Percentiles rank a stretch among this genome's conserved stretches.
Evolutionary conservation across 2,113 vertebrate species (phyloP).

Genomic region (Pedetes capensis): DNA sequence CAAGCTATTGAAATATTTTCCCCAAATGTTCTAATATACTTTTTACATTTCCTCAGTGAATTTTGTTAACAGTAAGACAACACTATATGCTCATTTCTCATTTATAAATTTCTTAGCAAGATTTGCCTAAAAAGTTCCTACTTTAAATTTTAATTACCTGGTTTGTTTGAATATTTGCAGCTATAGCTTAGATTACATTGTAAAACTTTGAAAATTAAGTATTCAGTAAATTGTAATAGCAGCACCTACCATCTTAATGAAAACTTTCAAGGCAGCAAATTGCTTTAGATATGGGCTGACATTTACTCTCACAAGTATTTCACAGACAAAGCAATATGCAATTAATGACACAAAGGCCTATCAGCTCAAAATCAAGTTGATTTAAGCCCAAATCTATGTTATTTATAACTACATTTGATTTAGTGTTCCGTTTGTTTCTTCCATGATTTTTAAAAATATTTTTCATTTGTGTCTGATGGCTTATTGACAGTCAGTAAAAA

Average conservation of each 20-base stretch:
- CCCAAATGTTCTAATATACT: not conserved
- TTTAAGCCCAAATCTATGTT: not conserved
- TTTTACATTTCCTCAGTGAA: not conserved
- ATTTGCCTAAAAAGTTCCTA: not conserved
- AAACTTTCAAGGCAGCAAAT: not conserved
- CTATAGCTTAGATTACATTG: not conserved
- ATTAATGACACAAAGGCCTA: not conserved
- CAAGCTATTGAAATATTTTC: not conserved
- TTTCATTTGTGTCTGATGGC: not conserved
- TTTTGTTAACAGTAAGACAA: not conserved
- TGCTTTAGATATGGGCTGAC: fast-evolving
- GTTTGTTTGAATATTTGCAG: not conserved
- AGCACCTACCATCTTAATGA: not conserved
- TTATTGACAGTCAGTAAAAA: not conserved
- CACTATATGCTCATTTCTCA: not conserved
- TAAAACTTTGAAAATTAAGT: not conserved
- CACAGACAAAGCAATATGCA: not conserved
- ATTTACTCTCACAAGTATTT: not conserved
- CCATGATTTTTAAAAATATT: not conserved
- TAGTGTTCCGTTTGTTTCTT: not conserved
- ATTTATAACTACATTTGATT: not conserved
- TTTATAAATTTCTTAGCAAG: not conserved
- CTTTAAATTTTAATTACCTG: not conserved
- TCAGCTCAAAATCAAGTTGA: not conserved
- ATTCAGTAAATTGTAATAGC: not conserved